Evolutionary conservation across 2,113 vertebrate species (phyloP), one percentile per base, ranked within the genome.

Genomic region (Himantopus leucocephalus): DNA sequence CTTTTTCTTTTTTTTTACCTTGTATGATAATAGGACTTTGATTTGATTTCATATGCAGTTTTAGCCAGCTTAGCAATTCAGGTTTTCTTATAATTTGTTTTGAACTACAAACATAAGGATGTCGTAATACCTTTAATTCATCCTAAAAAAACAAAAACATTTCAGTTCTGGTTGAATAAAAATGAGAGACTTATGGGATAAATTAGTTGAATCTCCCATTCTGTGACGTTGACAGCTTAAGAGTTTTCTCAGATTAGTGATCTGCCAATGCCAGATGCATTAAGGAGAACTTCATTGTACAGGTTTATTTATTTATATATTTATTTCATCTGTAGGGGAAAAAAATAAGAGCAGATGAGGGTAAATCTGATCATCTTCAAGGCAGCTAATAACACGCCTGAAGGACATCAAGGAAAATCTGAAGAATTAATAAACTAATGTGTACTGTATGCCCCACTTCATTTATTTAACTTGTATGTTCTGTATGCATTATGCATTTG

Each of bases 71-170:
- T 93, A 93, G 47, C 73, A 91, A 84, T 95, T 93, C 43, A 47
- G 70, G 74, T 94, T 90, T 95, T 81, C 39, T 96, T 92, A 93
- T 56, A 6, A 94, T 95, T 97, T 96, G 58, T 92, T 97, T 97
- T 95, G 68, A 94, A 85, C 26, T 86, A 81, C 77, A 95, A 94
- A 75, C 43, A 94, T 59, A 94, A 96, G 95, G 30, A 68, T 94
- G 13, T 60, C 86, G 6, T 76, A 95, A 78, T 75, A 82, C 24
- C 35, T 90, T 89, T 95, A 96, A 96, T 85, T 95, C 48, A 94
- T 95, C 84, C 55, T 90, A 86, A 96, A 93, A 77, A 4, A 77
- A 3, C 34, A 88, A 91, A 95, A 97, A 50, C 47, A 39, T 52
- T 97, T 96, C 92, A 60, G 53, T 30, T 92, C 27, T 94, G 15